These are phyloP conservation scores for Lanius ludovicianus DNA, from an alignment of 2,113 vertebrate genomes.

Conservation along the genomic window DNA sequence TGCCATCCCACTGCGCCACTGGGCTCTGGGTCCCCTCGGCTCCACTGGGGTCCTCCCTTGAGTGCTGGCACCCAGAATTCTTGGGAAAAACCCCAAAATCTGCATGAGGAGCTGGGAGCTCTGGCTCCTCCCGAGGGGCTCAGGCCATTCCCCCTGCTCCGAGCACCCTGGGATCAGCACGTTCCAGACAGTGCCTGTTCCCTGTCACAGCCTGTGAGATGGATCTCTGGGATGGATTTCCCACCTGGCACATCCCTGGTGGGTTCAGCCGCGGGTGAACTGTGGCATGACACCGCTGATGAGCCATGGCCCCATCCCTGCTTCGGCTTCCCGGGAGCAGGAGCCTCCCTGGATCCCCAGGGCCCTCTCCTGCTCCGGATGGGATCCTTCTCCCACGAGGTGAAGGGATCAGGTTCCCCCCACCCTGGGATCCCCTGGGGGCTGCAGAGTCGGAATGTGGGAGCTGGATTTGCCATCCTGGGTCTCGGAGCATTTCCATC, in stretches of 20 bases:
- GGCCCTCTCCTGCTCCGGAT: rapidly evolving
- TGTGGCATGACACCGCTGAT: rapidly evolving
- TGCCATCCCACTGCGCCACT: rapidly evolving
- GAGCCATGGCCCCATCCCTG: background rate
- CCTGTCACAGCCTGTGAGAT: background rate
- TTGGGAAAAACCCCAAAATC: rapidly evolving
- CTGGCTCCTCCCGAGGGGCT: rapidly evolving
- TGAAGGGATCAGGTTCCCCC: background rate
- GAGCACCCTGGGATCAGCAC: rapidly evolving
- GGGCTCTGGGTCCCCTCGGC: background rate
- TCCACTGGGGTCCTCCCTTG: too few species aligned
- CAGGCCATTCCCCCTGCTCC: rapidly evolving
- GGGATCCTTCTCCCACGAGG: background rate
- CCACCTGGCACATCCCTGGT: background rate
- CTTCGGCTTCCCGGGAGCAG: background rate
- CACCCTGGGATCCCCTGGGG: background rate
- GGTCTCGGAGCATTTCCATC: rapidly evolving
- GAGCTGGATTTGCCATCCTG: rapidly evolving
- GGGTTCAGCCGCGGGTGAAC: background rate
- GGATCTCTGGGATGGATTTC: background rate
- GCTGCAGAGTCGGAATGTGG: background rate
- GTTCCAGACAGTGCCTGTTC: background rate
- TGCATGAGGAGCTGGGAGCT: rapidly evolving
- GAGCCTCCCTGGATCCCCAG: background rate
- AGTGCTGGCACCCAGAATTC: rapidly evolving